Evolutionary conservation across 2,888 invertebrate genomes (phyloP), one percentile per base, ranked within the genome.

Genomic region (Aelia acuminata): DNA sequence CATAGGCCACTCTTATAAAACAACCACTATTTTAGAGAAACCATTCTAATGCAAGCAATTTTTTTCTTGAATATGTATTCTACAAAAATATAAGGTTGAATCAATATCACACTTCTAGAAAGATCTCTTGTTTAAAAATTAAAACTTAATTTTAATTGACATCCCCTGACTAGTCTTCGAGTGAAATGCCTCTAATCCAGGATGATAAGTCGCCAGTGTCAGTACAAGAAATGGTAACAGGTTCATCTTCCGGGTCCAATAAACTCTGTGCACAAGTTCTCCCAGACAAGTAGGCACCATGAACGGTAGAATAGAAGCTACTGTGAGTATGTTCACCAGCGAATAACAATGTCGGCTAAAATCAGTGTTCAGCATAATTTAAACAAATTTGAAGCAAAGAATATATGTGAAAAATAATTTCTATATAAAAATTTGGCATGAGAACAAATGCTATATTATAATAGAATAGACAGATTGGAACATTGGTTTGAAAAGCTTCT

Each of bases 251-350:
- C 89, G 95, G 94, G 86, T 95, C 95, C 86, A 96, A 92, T 84
- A 97, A 92, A 87, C 95, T 93, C 92, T 96, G 96, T 75, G 97
- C 97, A 57, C 96, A 96, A 31, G 95, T 95, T 91, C 96, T 94
- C 1, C 98, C 98, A 85, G 97, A 96, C 88, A 98, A 93, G 92
- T 97, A 97, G 57, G 98, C 98, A 85, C 98, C 98, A 92, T 98
- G 98, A 53, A 97, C 98, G 3, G 98, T 98, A 85, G 98, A 98
- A 93, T 98, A 98, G 92, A 97, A 98, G 92, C 95, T 96, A 92
- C 96, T 96, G 93, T 98, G 98, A 80, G 98, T 98, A 91, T 98
- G 98, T 93, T 98, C 98, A 89, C 98, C 98, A 91, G 98, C 98
- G 93, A 98, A 98, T 91, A 97, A 93, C 91, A 98, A 93, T 57